Conservation (phyloP, 1,140 invertebrate species). For the Zaprionus lachaisei region DNA sequence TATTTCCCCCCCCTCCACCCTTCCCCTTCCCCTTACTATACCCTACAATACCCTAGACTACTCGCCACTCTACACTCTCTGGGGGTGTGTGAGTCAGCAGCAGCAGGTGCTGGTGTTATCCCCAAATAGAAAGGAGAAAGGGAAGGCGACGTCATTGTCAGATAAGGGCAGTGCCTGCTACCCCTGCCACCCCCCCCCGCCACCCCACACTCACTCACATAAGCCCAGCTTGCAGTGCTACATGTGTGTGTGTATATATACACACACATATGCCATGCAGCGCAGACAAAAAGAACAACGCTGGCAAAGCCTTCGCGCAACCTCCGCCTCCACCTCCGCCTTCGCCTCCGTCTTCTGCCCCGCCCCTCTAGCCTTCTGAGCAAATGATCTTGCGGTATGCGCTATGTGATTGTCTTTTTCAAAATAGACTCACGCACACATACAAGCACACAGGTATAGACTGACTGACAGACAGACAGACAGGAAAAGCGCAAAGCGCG, state of each 20-base stretch:
- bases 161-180: no score
- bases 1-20: no score
- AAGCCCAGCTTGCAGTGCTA: not conserved
- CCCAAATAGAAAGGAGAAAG: not conserved
- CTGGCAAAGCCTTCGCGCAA: conserved; percentile 18
- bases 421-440: conserved; percentile 33
- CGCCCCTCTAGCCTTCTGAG: not conserved
- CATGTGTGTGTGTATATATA: not conserved
- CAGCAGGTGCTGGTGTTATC: not conserved
- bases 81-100: not conserved
- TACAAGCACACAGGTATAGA: not conserved
- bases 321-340: no score
- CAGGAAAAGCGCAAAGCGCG: conserved; percentile 57
- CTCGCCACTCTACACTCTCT: not conserved
- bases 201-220: no score
- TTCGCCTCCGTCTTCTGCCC: no score
- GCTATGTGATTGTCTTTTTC: conserved; percentile 22
- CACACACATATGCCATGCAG: not conserved
- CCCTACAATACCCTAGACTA: no score
- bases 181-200: not conserved
- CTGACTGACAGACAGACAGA: conserved; percentile 6
- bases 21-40: not conserved
- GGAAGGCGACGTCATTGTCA: not conserved
- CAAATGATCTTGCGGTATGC: conserved; percentile 26
- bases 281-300: not conserved